Conservation (phyloP, 2,888 invertebrate species). For the Volucella bombylans region DNA sequence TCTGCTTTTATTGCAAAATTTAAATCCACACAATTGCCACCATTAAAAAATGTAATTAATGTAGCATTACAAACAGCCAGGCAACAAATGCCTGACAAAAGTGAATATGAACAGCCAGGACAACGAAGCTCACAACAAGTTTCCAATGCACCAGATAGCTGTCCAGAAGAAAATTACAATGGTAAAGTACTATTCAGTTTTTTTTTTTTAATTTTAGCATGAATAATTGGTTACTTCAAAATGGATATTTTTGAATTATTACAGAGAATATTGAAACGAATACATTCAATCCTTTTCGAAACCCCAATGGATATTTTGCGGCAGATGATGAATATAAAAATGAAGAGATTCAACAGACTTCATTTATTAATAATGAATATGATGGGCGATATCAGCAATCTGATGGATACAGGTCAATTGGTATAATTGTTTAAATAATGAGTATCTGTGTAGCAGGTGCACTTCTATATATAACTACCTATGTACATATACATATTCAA, state of each 20-base stretch:
- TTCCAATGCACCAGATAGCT: constrained; percentile 48
- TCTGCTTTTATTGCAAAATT: constrained; percentile 84
- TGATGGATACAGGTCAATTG: constrained; percentile 80
- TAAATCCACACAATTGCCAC: constrained; percentile 88
- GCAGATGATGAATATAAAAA: constrained; percentile 77
- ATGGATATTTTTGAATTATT: constrained; percentile 9
- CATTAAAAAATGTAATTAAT: constrained; percentile 89
- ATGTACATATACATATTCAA: no score
- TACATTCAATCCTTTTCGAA: constrained; percentile 82
- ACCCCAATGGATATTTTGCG: constrained; percentile 79
- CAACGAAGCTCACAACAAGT: constrained; percentile 53
- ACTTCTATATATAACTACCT: no score
- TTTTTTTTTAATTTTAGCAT: not conserved
- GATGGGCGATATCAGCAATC: constrained; percentile 81
- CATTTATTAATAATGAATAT: constrained; percentile 81
- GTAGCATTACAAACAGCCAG: constrained; percentile 92
- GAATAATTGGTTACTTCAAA: not conserved
- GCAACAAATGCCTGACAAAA: constrained; percentile 88
- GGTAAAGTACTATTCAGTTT: constrained; percentile 25
- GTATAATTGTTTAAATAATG: constrained; percentile 1
- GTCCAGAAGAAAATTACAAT: constrained; percentile 47
- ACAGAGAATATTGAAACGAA: constrained; percentile 77
- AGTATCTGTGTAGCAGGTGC: no score
- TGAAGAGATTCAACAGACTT: constrained; percentile 80
- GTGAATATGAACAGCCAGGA: constrained; percentile 82